These are phyloP conservation scores for Rana temporaria DNA, from an alignment of 2,113 vertebrate genomes.

Conservation along the genomic window DNA sequence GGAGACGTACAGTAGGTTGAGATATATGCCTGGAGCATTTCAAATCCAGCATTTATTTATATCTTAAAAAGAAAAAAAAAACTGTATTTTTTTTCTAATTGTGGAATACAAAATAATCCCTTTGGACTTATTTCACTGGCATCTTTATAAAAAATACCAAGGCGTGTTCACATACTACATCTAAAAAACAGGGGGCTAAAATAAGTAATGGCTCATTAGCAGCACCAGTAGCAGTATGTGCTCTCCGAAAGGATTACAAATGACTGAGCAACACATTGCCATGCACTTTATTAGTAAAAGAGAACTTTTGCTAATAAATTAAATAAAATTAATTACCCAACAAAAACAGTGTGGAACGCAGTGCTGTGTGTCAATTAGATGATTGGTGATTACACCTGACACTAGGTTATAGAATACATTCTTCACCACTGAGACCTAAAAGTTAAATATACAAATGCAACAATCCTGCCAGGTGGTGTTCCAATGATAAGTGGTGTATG, in stretches of 20 bases:
- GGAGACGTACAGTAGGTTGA: too few relatives aligned
- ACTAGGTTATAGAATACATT: conserved; percentile 14
- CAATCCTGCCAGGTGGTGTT: conserved; percentile 19
- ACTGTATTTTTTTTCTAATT: too few relatives aligned
- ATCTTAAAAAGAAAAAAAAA: too few relatives aligned
- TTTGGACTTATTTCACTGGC: not conserved
- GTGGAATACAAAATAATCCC: too few relatives aligned
- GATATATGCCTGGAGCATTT: too few relatives aligned
- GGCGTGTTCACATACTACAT: not conserved
- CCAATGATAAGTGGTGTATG: conserved; percentile 12
- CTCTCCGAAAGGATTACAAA: conserved; percentile 40
- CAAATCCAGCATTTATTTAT: too few relatives aligned
- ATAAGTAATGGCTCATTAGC: conserved; percentile 42
- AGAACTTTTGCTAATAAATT: conserved; percentile 40
- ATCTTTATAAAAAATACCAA: conserved; percentile 13
- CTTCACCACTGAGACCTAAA: conserved; percentile 8
- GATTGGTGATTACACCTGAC: conserved; percentile 36
- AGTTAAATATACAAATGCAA: conserved; percentile 22
- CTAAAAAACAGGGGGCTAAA: not conserved
- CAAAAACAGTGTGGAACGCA: conserved; percentile 25
- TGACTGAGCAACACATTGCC: conserved; percentile 23
- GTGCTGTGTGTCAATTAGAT: conserved; percentile 35
- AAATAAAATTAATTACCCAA: conserved; percentile 47
- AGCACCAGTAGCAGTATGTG: conserved; percentile 36
- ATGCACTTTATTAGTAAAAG: conserved; percentile 36